Conservation (phyloP, 2,113 vertebrate species). For the Bettongia penicillata region DNA sequence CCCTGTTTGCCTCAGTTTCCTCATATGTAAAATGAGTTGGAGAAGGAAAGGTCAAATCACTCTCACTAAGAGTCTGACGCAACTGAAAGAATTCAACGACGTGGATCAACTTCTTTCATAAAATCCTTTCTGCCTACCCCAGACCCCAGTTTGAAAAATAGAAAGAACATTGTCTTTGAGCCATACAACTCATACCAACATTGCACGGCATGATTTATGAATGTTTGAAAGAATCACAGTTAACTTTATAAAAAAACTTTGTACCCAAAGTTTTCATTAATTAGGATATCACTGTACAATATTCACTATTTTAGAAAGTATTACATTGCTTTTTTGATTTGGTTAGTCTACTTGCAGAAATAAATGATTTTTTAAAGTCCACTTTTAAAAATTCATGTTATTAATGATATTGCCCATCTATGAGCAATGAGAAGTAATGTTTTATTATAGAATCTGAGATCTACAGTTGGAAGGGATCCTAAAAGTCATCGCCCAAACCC, state of each 20-base stretch:
- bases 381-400: neutral
- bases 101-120: neutral
- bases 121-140: neutral
- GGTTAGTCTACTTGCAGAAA: neutral
- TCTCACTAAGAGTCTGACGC: neutral
- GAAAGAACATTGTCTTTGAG: neutral
- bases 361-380: neutral
- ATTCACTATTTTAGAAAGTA: neutral
- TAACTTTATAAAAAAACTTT: neutral
- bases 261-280: neutral
- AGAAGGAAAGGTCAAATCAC: neutral
- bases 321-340: neutral
- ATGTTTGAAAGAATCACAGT: neutral
- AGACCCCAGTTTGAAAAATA: neutral
- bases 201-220: neutral
- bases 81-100: neutral
- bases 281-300: neutral
- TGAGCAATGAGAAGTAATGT: neutral
- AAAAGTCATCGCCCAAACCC: neutral
- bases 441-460: neutral
- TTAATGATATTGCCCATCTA: neutral
- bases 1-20: neutral
- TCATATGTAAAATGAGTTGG: neutral
- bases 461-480: neutral
- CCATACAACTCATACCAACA: neutral